Percentiles rank a stretch among this genome's conserved stretches.
Evolutionary conservation across 2,888 invertebrate genomes (phyloP).

Genomic region (Scelioninae gen. 2): DNA sequence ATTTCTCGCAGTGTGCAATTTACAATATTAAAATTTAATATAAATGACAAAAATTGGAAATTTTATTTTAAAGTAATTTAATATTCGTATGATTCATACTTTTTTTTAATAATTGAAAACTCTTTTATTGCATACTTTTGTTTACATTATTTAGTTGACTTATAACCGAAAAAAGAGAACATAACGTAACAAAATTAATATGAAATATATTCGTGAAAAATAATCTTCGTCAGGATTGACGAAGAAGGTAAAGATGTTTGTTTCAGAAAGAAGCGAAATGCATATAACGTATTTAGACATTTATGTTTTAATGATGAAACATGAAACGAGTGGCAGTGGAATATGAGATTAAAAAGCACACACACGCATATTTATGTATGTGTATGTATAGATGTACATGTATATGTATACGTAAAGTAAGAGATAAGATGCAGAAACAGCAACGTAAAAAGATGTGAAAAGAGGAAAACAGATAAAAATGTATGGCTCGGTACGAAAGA

Average conservation of each 20-base stretch:
- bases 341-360: constrained; percentile 22
- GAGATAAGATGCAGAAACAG: constrained; percentile 43
- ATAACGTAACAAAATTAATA: constrained; percentile 40
- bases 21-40: too few relatives aligned
- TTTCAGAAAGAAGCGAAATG: constrained; percentile 13
- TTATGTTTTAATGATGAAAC: constrained; percentile 53
- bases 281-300: constrained; percentile 36
- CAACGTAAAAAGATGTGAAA: constrained; percentile 33
- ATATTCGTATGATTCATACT: too few relatives aligned
- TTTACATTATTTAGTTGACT: too few relatives aligned
- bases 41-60: too few relatives aligned
- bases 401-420: constrained; percentile 51
- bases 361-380: too few relatives aligned
- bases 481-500: constrained; percentile 42
- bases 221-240: constrained; percentile 2
- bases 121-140: too few relatives aligned
- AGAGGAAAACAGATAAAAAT: constrained; percentile 54
- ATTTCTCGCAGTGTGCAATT: too few relatives aligned
- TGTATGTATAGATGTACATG: too few relatives aligned
- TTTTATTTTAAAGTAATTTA: too few relatives aligned
- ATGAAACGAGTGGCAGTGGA: constrained; percentile 40
- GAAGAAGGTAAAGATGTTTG: constrained; percentile 28
- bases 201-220: constrained; percentile 19
- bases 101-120: too few relatives aligned
- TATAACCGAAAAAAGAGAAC: too few relatives aligned